These are phyloP conservation scores for Chiridota heheva DNA, from an alignment of 35 echinoderm and acorn worm genomes.

Conservation along the genomic window DNA sequence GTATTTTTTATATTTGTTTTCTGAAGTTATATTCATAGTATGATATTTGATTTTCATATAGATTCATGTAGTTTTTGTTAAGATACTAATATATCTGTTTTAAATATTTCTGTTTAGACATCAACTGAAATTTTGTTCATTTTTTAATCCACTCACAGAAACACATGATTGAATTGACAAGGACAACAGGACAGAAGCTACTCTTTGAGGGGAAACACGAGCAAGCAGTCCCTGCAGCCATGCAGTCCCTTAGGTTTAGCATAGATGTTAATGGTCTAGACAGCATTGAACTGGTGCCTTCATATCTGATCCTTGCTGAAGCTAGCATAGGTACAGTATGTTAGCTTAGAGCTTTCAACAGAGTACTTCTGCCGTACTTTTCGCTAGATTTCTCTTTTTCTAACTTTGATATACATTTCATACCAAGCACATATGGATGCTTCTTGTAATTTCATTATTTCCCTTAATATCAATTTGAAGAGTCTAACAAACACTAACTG, in stretches of 20 bases:
- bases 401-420: too few relatives aligned
- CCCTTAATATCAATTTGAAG: too few relatives aligned
- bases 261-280: conserved; percentile 95
- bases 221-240: conserved; percentile 95
- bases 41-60: too few relatives aligned
- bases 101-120: too few relatives aligned
- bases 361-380: background rate
- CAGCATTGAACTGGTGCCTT: conserved; percentile 95
- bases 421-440: too few relatives aligned
- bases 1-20: too few relatives aligned
- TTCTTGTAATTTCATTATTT: too few relatives aligned
- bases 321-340: conserved; percentile 84
- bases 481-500: too few relatives aligned
- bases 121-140: background rate
- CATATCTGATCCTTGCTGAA: conserved; percentile 93
- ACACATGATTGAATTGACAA: conserved; percentile 95
- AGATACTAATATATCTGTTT: too few relatives aligned
- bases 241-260: conserved; percentile 96
- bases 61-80: too few relatives aligned
- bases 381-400: too few relatives aligned
- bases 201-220: conserved; percentile 97
- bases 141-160: conserved; percentile 45
- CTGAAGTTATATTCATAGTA: too few relatives aligned
- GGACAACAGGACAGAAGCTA: conserved; percentile 93
- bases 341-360: background rate